Conservation (phyloP, 2,113 vertebrate genomes). For the Cavia porcellus region DNA sequence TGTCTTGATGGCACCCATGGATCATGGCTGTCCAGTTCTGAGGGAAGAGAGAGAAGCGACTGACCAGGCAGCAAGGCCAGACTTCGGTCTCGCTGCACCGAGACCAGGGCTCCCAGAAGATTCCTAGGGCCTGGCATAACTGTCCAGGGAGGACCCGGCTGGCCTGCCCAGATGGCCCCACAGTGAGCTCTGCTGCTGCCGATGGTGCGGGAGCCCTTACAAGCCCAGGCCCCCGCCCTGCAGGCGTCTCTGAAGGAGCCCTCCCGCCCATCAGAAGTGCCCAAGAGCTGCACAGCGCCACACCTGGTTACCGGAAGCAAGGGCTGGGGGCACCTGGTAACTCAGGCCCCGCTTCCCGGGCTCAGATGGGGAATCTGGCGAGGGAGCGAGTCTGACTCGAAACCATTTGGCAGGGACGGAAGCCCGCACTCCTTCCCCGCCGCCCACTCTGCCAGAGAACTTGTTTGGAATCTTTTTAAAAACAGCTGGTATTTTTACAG, state of each 20-base stretch:
- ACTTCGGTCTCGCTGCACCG: neutral
- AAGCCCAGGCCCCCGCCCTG: no score
- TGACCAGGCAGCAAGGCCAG: neutral
- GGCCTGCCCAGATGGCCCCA: neutral
- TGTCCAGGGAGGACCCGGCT: neutral
- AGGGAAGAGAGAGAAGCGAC: neutral
- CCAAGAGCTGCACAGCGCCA: neutral
- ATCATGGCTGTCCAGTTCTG: neutral
- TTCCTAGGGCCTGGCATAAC: neutral
- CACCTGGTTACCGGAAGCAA: neutral
- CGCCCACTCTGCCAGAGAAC: neutral
- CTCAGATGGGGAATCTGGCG: neutral
- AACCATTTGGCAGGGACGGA: neutral
- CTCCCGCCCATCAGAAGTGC: neutral
- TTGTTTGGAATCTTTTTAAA: neutral
- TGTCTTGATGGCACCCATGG: constrained; percentile 45
- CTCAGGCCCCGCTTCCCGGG: neutral
- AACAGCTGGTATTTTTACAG: neutral
- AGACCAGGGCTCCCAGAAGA: neutral
- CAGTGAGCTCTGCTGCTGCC: neutral
- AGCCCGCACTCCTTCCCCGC: neutral
- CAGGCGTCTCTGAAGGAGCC: neutral
- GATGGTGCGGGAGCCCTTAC: neutral
- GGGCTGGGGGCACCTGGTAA: neutral
- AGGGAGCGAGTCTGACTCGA: neutral